Evolutionary conservation across 2,888 invertebrate genomes (phyloP).

Genomic region (Drosophila mulleri): DNA sequence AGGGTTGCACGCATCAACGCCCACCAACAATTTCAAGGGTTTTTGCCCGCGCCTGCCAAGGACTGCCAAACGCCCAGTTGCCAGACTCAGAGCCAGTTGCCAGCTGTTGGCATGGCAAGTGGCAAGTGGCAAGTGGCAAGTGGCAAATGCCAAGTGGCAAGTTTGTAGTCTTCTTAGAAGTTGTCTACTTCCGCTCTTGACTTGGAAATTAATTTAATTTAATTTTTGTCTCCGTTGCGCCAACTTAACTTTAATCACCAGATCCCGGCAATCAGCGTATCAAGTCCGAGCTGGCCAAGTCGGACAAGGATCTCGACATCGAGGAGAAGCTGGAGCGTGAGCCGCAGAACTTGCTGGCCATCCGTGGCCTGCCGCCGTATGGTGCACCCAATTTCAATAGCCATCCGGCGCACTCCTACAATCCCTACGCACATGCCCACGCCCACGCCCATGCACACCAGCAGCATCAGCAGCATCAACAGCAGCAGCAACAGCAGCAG

Average conservation of each 20-base stretch:
- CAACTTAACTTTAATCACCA: slow-evolving; percentile 54
- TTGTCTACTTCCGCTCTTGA: slow-evolving; percentile 73
- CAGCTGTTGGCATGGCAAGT: slow-evolving; percentile 31
- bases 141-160: slow-evolving; percentile 65
- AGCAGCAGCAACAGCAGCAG: slow-evolving; percentile 53
- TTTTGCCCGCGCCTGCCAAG: slow-evolving; percentile 59
- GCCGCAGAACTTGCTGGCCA: slow-evolving; percentile 84
- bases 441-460: slow-evolving; percentile 83
- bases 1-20: slow-evolving; percentile 84
- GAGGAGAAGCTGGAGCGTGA: slow-evolving; percentile 92
- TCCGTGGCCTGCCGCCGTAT: slow-evolving; percentile 69
- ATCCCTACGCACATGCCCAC: slow-evolving; percentile 57
- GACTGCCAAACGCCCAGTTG: slow-evolving; percentile 55
- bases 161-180: slow-evolving; percentile 69
- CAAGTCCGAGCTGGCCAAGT: slow-evolving; percentile 88
- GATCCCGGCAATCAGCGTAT: slow-evolving; percentile 85
- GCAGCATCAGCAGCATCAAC: slow-evolving; percentile 66
- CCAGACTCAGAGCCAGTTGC: slow-evolving; percentile 8
- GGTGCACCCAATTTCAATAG: slow-evolving; percentile 54
- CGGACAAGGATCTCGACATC: slow-evolving; percentile 88
- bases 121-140: slow-evolving; percentile 27
- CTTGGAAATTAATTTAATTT: slow-evolving; percentile 69
- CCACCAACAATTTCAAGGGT: slow-evolving; percentile 81
- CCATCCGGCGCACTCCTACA: slow-evolving; percentile 63
- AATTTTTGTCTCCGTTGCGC: slow-evolving; percentile 50